Evolutionary conservation across 2,888 invertebrate species (phyloP).

Genomic region (Drosophila formosana): DNA sequence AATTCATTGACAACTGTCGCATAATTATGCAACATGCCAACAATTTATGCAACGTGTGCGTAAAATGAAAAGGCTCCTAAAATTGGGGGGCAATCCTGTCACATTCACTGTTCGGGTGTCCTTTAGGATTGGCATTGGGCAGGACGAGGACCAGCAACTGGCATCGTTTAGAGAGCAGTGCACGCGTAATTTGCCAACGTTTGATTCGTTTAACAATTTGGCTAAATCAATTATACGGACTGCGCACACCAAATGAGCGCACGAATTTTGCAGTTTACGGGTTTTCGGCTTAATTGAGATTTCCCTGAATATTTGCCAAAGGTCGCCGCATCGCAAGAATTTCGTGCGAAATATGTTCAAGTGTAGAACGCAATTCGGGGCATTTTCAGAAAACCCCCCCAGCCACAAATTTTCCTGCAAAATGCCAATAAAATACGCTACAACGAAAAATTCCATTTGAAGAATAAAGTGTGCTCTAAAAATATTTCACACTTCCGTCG

Average conservation of each 20-base stretch:
- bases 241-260: constrained; percentile 26
- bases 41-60: constrained; percentile 72
- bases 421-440: constrained; percentile 79
- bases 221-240: constrained; percentile 77
- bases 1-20: constrained; percentile 69
- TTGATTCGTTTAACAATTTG: constrained; percentile 75
- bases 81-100: background rate
- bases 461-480: constrained; percentile 46
- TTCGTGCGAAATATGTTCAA: constrained; percentile 56
- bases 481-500: constrained; percentile 77
- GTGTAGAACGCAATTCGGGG: constrained; percentile 45
- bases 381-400: constrained; percentile 56
- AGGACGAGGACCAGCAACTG: background rate
- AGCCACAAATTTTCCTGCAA: constrained; percentile 67
- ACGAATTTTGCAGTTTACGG: constrained; percentile 6
- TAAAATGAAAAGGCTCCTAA: constrained; percentile 66
- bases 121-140: constrained; percentile 13
- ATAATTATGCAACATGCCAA: constrained; percentile 62
- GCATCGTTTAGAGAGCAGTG: background rate
- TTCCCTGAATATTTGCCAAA: constrained; percentile 34
- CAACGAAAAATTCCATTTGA: constrained; percentile 78
- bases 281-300: constrained; percentile 63
- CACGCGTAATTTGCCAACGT: constrained; percentile 59
- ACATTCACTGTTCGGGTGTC: constrained; percentile 5
- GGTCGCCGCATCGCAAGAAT: constrained; percentile 30